Conservation (phyloP, 2,888 invertebrate genomes). For the Brachyptera risi region DNA sequence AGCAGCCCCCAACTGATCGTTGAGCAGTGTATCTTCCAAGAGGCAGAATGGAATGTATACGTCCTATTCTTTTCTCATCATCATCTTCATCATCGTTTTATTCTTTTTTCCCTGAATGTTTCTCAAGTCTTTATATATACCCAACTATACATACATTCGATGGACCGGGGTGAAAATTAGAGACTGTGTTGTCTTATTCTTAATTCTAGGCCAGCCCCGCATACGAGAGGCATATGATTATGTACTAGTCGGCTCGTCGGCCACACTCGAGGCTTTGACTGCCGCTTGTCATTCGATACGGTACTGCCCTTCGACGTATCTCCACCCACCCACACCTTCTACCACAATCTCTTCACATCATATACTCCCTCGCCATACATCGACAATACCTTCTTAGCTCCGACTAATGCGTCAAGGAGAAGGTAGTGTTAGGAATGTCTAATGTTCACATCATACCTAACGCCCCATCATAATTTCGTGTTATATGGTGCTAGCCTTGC, state of each 20-base stretch:
- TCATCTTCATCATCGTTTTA: too few relatives aligned
- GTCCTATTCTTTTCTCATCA: not conserved
- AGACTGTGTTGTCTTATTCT: not conserved
- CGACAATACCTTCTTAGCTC: not conserved
- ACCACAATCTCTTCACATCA: not conserved
- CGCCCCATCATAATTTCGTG: not conserved
- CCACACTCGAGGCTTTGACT: not conserved
- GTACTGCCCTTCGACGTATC: not conserved
- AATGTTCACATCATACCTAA: not conserved
- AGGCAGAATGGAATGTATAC: not conserved
- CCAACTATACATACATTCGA: too few relatives aligned
- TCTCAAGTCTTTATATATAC: too few relatives aligned
- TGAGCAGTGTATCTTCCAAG: too few relatives aligned
- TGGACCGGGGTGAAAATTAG: constrained; percentile 12
- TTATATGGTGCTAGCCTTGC: not conserved
- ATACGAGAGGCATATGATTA: not conserved
- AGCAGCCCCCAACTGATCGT: not conserved
- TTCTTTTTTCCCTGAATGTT: too few relatives aligned
- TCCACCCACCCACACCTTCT: not conserved
- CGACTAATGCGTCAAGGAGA: not conserved
- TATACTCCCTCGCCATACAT: not conserved
- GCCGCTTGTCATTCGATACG: not conserved
- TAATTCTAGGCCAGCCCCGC: not conserved
- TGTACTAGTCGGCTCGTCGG: not conserved
- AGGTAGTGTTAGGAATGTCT: not conserved